These are phyloP conservation scores for Papilio polytes DNA, from an alignment of 1,140 invertebrate species.

Conservation along the genomic window DNA sequence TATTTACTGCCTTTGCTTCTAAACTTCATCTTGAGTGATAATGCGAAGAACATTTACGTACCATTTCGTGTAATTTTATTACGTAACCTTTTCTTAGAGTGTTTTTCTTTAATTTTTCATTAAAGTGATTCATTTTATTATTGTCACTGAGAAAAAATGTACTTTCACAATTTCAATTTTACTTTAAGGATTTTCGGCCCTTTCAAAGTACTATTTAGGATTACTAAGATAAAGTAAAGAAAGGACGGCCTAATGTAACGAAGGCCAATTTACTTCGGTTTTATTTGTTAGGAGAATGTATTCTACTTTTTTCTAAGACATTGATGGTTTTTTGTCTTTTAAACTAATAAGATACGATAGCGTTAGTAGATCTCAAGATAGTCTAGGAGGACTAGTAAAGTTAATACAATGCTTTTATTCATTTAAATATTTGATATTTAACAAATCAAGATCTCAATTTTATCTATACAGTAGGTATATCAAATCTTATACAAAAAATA, in stretches of 20 bases:
- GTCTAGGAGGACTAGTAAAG: too few species aligned
- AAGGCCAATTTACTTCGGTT: neutral
- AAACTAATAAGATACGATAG: slow-evolving; percentile 10
- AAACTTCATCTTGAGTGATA: neutral
- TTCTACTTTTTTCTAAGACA: neutral
- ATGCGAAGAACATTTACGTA: neutral
- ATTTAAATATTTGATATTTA: too few species aligned
- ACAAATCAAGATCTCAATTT: too few species aligned
- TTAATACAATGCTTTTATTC: too few species aligned
- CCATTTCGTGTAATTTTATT: too few species aligned
- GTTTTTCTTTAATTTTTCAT: neutral
- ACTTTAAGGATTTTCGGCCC: neutral
- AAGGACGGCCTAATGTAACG: slow-evolving; percentile 10
- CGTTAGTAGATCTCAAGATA: too few species aligned
- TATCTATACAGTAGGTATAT: too few species aligned
- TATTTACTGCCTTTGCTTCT: neutral
- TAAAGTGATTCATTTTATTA: neutral
- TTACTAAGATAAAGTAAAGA: slow-evolving; percentile 1
- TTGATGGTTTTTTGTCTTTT: slow-evolving; percentile 4
- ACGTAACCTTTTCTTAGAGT: too few species aligned
- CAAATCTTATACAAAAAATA: too few species aligned
- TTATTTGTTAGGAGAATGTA: neutral
- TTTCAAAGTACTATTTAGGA: neutral
- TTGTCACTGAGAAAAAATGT: neutral
- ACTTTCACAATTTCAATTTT: neutral